These are phyloP conservation scores for Hucho hucho DNA, from an alignment of 2,113 vertebrate species.

Conservation along the genomic window DNA sequence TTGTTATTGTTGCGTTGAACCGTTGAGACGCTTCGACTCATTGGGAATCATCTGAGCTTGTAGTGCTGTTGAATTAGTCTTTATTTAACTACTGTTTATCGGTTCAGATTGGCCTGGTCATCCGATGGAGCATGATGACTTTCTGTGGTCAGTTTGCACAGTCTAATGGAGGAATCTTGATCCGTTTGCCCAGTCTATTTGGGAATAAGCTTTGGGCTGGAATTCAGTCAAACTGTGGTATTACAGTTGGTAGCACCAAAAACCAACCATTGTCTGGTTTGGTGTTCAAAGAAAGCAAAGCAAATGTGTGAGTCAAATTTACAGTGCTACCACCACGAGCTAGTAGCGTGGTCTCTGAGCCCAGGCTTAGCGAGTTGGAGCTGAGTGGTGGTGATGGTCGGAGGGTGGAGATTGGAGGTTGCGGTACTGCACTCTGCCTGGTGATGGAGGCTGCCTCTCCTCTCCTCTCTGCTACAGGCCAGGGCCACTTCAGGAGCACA, in stretches of 20 bases:
- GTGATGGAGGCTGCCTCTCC: slow-evolving; percentile 54
- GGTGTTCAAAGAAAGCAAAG: background rate
- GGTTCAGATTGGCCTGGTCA: no score
- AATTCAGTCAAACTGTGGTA: no score
- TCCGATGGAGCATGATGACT: no score
- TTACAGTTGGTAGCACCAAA: background rate
- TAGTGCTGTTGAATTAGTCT: background rate
- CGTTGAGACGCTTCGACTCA: background rate
- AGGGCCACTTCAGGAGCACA: slow-evolving; percentile 65
- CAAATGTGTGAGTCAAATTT: background rate
- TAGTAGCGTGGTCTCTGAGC: background rate
- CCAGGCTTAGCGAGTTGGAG: no score
- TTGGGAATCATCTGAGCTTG: background rate
- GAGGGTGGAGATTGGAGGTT: background rate
- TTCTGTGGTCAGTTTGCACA: background rate
- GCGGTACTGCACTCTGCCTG: slow-evolving; percentile 53
- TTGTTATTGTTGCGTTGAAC: slow-evolving; percentile 20
- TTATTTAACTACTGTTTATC: no score
- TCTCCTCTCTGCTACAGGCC: slow-evolving; percentile 54
- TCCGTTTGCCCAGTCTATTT: background rate
- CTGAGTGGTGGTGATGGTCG: no score
- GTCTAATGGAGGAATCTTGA: background rate
- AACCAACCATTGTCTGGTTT: background rate
- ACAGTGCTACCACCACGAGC: background rate
- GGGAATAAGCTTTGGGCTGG: background rate